Base-by-base conservation (phyloP, 2,888 invertebrate genomes). In the Alcis repandata region DNA sequence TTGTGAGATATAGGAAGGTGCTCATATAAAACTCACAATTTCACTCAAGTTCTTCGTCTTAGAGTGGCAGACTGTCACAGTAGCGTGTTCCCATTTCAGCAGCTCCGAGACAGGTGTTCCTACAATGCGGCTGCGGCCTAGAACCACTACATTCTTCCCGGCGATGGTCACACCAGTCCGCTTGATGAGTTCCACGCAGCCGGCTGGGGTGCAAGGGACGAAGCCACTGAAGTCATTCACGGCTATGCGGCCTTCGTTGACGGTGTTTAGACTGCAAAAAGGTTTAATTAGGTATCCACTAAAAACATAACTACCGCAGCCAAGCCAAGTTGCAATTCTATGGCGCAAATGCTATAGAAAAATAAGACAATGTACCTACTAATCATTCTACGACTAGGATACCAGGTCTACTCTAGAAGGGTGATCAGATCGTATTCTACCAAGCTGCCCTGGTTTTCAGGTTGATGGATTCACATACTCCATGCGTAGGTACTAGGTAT, bases 91-190 rank as follows among this genome's bases (percentile, higher is more conserved):
- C 99, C 99, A 99, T 87, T 98, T 98, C 40, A 99, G 95, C 33
- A 99, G 94, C 87, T 99, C 98, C 0, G 99, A 95, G 69, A 97
- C 97, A 0, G 99, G 99, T 0, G 98, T 98, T 46, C 99, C 99
- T 1, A 99, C 99, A 82, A 99, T 99, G 91, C 99, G 98, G 86
- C 99, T 99, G 74, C 99, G 95, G 0, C 99, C 99, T 43, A 99
- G 87, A 17, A 99, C 99, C 2, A 99, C 99, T 1, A 98, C 99
- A 69, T 95, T 95, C 64, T 97, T 96, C 4, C 99, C 99, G 43
- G 95, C 95, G 57, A 99, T 96, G 72, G 94, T 77, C 0, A 96
- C 94, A 0, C 97, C 98, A 51, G 96, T 95, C 69, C 96, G 95
- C 86, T 97, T 97, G 75, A 98, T 98, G 8, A 99, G 94, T 84